Evolutionary conservation across 1,140 invertebrate genomes (phyloP), one percentile per base, ranked within the genome.

Genomic region (Dreissena rostriformis): DNA sequence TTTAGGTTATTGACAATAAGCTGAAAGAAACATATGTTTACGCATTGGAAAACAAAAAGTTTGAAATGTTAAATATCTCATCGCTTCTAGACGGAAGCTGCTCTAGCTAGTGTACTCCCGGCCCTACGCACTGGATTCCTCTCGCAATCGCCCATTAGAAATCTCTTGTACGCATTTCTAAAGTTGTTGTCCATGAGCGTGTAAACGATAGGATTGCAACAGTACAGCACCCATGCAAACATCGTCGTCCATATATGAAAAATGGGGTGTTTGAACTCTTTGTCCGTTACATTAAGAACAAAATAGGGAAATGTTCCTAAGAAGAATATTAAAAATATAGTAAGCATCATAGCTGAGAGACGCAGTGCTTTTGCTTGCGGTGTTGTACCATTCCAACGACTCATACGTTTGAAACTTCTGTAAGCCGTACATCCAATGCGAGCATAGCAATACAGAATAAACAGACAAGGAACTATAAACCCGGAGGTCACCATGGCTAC

Each of bases 391-490:
- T 84, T 78, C 88, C 87, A 74, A 78, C 72, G 57, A 73, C 85
- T 55, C 74, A 88, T 73, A 68, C 88, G 66, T 89, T 87, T 85
- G 68, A 86, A 79, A 86, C 88, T 82, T 83, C 74, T 82, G 63
- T 86, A 90, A 15, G 90, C 91, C 0, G 87, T 87, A 61, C 89
- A 90, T 24, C 91, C 91, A 14, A 91, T 91, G 53, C 91, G 86
- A n/a, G 89, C 90, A 67, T 91, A 91, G 72, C 91, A 91, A 71
- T 89, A 87, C 63, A 79, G 81, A 51, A 91, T 91, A 74, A 91
- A 91, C 29, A 90, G 61, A 81, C 90, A 91, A 26, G 91, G 91
- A 0, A 91, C 84, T 12, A 91, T 88, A 57, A 88, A 91, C 17
- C 91, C 91, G 14, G 85, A 52, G 57, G 91, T 91, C 7, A 91